Base-by-base conservation (phyloP, 2,113 vertebrate genomes). In the Mirounga angustirostris region DNA sequence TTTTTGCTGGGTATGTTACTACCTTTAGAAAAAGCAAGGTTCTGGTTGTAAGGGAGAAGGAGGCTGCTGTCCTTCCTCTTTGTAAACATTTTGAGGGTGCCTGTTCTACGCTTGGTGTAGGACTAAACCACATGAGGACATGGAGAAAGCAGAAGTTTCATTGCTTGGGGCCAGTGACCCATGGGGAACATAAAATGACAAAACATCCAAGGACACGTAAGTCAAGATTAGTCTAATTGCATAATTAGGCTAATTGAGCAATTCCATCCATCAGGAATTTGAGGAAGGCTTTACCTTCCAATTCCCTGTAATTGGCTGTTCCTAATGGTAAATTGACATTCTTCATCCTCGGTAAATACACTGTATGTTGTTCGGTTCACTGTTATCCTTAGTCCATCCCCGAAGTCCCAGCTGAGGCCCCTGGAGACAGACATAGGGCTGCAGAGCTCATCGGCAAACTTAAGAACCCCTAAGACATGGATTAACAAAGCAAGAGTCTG, bases 391-490 rank as follows among this genome's bases (percentile, higher is more conserved):
- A 40, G 36, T 21, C 30, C 14, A 5, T 28, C 56, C 36, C n/a
- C 11, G 11, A 40, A 24, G 63, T 36, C 85, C 56, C 58, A 3
- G 28, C 50, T 2, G 59, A 59, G 43, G 78, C 50, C 63, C 36
- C 84, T 10, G 14, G 79, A 18, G 56, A 40, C 10, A n/a, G 78
- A 18, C 12, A 0, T 2, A 10, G 33, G 36, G 59, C 93, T 22
- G n/a, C 43, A 30, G 43, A 56, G 63, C 85, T 58, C 26, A 1
- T 30, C 21, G 4, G 79, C 85, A 24, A 26, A 30, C 74, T 19
- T 14, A 8, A 4, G 36, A 21, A 16, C 26, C 43, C 89, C 59
- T 0, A 61, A 15, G 85, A 26, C 1, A 0, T 3, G 30, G 5
- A 12, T 1, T 4, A 26, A 33, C 43, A 43, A 33, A n/a, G 73